Evolutionary conservation across 2,113 vertebrate genomes (phyloP).

Genomic region (Machaerirhynchus nigripectus): DNA sequence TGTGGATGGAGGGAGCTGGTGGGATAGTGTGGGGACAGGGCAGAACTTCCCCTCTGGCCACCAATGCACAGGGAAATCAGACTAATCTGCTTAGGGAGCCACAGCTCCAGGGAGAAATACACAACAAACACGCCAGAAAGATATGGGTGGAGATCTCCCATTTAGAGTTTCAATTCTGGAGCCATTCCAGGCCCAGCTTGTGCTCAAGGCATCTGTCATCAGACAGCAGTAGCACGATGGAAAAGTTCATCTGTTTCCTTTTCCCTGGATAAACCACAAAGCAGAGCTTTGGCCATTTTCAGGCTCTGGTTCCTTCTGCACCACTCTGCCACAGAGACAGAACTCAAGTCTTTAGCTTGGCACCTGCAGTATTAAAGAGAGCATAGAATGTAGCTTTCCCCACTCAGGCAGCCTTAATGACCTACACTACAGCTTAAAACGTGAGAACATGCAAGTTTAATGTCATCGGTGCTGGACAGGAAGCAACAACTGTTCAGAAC

Average conservation of each 20-base stretch:
- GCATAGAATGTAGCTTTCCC: background rate
- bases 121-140: background rate
- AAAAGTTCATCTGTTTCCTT: background rate
- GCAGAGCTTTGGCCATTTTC: background rate
- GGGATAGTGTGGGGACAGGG: background rate
- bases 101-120: background rate
- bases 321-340: background rate
- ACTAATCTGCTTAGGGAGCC: background rate
- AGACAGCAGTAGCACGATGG: background rate
- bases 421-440: background rate
- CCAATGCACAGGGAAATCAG: background rate
- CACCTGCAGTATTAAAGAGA: background rate
- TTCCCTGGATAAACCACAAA: background rate
- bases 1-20: background rate
- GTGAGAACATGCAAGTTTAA: background rate
- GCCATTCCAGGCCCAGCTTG: background rate
- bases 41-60: background rate
- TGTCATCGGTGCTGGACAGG: fast-evolving
- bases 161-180: background rate
- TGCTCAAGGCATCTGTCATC: background rate
- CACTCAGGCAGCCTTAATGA: background rate
- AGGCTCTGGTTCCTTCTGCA: background rate
- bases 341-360: background rate
- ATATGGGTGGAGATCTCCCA: fast-evolving
- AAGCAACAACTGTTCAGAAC: background rate